A percentile compares a stretch with the other conserved stretches of the same genome.
Conservation (phyloP, 1,140 invertebrate species). For the Sinella curviseta region DNA sequence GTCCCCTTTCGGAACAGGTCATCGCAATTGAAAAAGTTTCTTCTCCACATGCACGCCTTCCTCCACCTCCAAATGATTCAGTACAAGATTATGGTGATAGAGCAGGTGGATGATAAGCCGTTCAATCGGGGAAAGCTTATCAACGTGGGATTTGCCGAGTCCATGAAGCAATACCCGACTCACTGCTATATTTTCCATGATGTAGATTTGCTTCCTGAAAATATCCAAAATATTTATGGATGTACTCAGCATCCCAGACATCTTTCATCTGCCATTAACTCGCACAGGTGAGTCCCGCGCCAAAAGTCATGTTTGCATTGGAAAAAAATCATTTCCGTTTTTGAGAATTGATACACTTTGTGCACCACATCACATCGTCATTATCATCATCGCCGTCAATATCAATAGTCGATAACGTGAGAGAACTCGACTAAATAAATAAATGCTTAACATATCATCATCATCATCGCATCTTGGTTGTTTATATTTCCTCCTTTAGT, state of each 20-base stretch:
- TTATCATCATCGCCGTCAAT: no score
- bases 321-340: neutral
- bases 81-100: constrained; percentile 86
- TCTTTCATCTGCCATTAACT: constrained; percentile 88
- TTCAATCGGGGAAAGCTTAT: constrained; percentile 93
- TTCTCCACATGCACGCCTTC: constrained; percentile 87
- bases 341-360: neutral
- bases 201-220: constrained; percentile 88
- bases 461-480: neutral
- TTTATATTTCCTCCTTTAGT: neutral
- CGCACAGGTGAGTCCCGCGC: constrained; percentile 68
- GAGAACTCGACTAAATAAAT: no score
- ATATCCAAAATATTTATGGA: constrained; percentile 84
- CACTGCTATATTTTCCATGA: constrained; percentile 94
- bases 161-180: constrained; percentile 55
- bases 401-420: no score
- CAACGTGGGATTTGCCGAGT: constrained; percentile 84
- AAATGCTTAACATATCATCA: no score
- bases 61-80: constrained; percentile 81
- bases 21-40: constrained; percentile 74
- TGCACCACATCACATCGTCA: no score
- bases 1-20: constrained; percentile 84
- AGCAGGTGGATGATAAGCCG: constrained; percentile 74
- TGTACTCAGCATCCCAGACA: constrained; percentile 84
- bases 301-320: no score